Conservation (phyloP, 2,888 invertebrate genomes). For the Brenthis daphne region DNA sequence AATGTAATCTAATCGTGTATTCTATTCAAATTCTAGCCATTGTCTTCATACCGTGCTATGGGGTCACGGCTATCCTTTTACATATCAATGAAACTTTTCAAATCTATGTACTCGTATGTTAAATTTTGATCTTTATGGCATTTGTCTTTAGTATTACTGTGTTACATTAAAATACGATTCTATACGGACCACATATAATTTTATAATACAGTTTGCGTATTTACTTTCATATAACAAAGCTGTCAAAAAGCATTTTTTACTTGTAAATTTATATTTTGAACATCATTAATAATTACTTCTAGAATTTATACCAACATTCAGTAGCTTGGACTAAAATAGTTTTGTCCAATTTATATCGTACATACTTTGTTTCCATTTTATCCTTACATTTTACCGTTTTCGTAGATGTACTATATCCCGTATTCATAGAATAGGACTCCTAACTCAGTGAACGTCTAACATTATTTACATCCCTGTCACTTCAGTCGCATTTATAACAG, state of each 20-base stretch:
- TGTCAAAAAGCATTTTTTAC: too few species aligned
- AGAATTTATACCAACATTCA: too few species aligned
- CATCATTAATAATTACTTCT: too few species aligned
- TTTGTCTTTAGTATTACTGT: constrained; percentile 4
- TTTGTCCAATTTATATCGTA: too few species aligned
- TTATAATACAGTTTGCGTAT: neutral
- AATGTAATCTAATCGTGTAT: constrained; percentile 36
- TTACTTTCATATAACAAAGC: too few species aligned
- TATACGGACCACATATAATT: constrained; percentile 20
- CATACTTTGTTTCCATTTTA: too few species aligned
- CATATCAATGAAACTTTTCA: constrained; percentile 33
- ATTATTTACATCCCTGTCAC: too few species aligned
- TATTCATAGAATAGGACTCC: neutral
- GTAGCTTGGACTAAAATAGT: too few species aligned
- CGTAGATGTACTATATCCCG: neutral
- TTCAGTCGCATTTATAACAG: constrained; percentile 20
- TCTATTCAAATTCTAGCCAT: constrained; percentile 36
- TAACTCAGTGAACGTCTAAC: neutral
- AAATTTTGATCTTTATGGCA: constrained; percentile 20
- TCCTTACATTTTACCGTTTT: too few species aligned
- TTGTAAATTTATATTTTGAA: too few species aligned
- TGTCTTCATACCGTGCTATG: constrained; percentile 35
- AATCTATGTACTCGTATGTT: constrained; percentile 1
- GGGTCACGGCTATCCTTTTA: constrained; percentile 38
- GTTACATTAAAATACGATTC: neutral